Base-by-base conservation (phyloP, 2,797 vertebrate species). In the Coregonus sp. region DNA sequence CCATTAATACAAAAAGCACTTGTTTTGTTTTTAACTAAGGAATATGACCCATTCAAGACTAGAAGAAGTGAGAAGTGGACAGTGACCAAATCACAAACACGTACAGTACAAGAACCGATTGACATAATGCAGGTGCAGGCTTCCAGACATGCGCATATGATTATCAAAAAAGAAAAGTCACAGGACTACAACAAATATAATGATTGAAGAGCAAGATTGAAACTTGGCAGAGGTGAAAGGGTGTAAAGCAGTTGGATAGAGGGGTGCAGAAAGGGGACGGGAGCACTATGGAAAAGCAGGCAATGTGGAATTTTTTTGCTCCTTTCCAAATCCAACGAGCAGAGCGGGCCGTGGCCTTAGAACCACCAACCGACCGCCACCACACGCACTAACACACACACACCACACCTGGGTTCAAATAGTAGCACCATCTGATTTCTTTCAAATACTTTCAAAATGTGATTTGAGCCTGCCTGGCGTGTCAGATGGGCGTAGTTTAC, bases 41-140 rank as follows among this genome's bases (percentile, higher is more conserved):
- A 87, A 71, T 81, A 33, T 83, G 83, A 81, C 75, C 59, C 67
- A 81, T 84, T 77, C 72, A 74, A 3, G 20, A 63, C 9, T 25
- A 82, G 76, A 83, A 77, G 82, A 65, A 78, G 85, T 51, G 71
- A 73, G 71, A 87, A 79, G 77, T 67, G 77, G 74, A 88, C 81
- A 89, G 9, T 63, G n/a, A 63, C 59, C 75, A 80, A 54, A 76
- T 79, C 87, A 90, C 87, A 84, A 65, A 86, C 75, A 91, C 29
- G 31, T 70, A 80, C 75, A 82, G 37, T 70, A 69, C 72, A 89
- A 86, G 82, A 88, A 78, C 84, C 0, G 65, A 73, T 84, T 83
- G 81, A 92, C 86, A 91, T 83, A 91, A 93, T 91, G 88, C 90
- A 93, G 75, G 86, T 77, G 86, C 78, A 83, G 85, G 89, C 89